Conservation (phyloP, 2,888 invertebrate genomes). For the Argyra leucocephala region DNA sequence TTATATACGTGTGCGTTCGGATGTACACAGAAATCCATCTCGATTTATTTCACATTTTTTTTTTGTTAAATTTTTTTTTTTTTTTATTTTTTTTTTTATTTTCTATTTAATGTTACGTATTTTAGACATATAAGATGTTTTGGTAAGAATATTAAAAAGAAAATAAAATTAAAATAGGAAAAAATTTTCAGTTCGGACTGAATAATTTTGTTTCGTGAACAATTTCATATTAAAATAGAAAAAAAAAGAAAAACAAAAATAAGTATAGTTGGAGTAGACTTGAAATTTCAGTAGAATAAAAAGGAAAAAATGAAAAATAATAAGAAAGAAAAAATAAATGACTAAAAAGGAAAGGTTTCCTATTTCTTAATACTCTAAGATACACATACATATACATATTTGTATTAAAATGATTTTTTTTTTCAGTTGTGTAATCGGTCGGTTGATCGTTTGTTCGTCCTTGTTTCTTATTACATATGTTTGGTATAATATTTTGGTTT, state of each 20-base stretch:
- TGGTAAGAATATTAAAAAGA: not conserved
- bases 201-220: not conserved
- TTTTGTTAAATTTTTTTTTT: not conserved
- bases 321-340: not conserved
- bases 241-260: not conserved
- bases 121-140: not conserved
- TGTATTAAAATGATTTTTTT: not conserved
- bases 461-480: not conserved
- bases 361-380: not conserved
- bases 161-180: not conserved
- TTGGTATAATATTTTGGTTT: not conserved
- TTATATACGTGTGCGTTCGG: not conserved
- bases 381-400: not conserved
- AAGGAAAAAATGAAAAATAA: not conserved
- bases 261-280: not conserved
- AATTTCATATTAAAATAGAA: not conserved
- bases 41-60: not conserved
- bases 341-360: not conserved
- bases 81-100: not conserved
- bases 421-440: not conserved
- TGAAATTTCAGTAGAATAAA: not conserved
- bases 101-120: not conserved
- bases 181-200: not conserved
- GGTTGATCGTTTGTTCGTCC: not conserved
- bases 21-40: not conserved